Evolutionary conservation across 2,113 vertebrate species (phyloP).

Genomic region (Orthonyx spaldingii): DNA sequence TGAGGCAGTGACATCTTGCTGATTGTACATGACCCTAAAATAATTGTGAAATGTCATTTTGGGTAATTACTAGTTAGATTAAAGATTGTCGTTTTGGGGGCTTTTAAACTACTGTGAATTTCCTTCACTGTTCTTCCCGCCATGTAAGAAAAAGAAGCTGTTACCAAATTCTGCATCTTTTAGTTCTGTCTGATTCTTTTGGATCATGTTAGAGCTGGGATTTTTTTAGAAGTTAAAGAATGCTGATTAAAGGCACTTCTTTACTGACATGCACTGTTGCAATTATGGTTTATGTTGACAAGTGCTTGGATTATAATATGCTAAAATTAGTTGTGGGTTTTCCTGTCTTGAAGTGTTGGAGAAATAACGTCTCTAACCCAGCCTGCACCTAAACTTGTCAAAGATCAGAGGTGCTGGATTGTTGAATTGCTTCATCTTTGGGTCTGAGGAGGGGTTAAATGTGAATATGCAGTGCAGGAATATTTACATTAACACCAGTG

Average conservation of each 20-base stretch:
- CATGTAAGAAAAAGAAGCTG: background rate
- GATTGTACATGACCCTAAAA: background rate
- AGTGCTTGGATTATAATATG: background rate
- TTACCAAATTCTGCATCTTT: background rate
- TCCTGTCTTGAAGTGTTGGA: background rate
- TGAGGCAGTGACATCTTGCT: background rate
- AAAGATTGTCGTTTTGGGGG: background rate
- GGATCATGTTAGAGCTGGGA: background rate
- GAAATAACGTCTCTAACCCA: background rate
- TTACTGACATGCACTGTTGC: background rate
- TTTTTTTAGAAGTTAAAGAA: background rate
- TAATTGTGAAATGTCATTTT: background rate
- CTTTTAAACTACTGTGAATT: background rate
- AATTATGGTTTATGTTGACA: background rate
- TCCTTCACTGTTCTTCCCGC: background rate
- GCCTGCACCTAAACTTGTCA: background rate
- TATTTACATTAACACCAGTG: background rate
- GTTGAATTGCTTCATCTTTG: background rate
- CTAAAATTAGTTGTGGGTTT: background rate
- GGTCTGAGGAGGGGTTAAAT: background rate
- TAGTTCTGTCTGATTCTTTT: background rate
- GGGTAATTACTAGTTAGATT: background rate
- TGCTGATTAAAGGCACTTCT: background rate
- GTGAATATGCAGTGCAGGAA: background rate
- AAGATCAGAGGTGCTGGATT: background rate